Base-by-base conservation (phyloP, 2,113 vertebrate genomes). In the Candoia aspera region DNA sequence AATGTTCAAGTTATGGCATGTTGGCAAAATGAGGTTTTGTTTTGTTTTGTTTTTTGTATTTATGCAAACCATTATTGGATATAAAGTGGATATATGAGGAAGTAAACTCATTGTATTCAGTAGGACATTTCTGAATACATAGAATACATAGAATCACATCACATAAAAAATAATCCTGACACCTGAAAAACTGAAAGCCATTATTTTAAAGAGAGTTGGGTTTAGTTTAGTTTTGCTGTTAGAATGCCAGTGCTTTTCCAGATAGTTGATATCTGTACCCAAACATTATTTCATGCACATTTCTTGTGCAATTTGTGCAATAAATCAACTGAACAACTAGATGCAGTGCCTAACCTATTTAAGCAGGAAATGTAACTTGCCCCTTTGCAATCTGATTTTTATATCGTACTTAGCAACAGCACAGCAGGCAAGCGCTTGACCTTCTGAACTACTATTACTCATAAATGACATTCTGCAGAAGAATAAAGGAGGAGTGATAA, bases 401-500 rank as follows among this genome's bases (percentile, higher is more conserved):
- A 88, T 57, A 58, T 84, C 90, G 85, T 84, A 88, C 58, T 88
- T 88, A 8, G 46, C 33, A 86, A 54, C 0, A 84, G n/a, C 57
- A 42, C 6, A 73, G 26, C 26, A 53, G 8, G 13, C 3, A 19
- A 86, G 62, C 6, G 1, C 60, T 49, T 84, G 93, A 17, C 55
- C 84, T 89, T 68, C 60, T 55, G 60, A 55, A 29, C 2, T 19
- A 13, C 5, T 57, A 87, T 93, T 83, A 55, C 2, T 42, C 13
- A 4, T 19, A 29, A 58, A 86, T 37, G 8, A 54, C 90, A 91
- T 46, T 64, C 91, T 54, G 24, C 79, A 91, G 68, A 55, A 91
- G 73, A 84, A 68, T 88, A 54, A 88, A 90, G 87, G 83, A 23
- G 42, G 90, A 60, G 29, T 79, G 84, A 90, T 90, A 88, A 87